Conservation (phyloP, 2,888 invertebrate genomes). For the Augochlorella aurata region DNA sequence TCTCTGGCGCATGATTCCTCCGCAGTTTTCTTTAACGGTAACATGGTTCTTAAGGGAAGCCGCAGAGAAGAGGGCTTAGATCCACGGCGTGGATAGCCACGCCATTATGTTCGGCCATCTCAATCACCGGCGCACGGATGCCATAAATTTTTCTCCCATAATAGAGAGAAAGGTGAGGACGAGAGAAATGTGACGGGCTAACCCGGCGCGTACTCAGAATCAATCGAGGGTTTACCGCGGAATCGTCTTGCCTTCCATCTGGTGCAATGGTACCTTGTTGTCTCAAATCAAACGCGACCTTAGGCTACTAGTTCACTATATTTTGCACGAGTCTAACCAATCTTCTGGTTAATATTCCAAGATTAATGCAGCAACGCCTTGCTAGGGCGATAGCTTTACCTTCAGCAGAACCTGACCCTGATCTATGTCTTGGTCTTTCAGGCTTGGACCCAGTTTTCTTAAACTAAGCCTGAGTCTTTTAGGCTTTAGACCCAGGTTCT, state of each 20-base stretch:
- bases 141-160: slow-evolving; percentile 74
- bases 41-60: not conserved
- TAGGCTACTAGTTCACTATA: too few species aligned
- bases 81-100: slow-evolving; percentile 67
- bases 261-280: not conserved
- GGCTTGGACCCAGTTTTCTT: too few species aligned
- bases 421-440: too few species aligned
- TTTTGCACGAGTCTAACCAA: too few species aligned
- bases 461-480: too few species aligned
- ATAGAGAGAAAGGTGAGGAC: slow-evolving; percentile 64
- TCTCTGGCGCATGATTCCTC: not conserved
- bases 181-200: slow-evolving; percentile 24
- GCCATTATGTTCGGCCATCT: slow-evolving; percentile 77
- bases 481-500: too few species aligned
- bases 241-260: not conserved
- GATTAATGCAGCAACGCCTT: too few species aligned
- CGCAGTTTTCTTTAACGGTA: slow-evolving; percentile 1
- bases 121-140: slow-evolving; percentile 74
- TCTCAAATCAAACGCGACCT: not conserved
- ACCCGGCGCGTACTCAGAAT: slow-evolving; percentile 53
- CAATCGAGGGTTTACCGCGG: slow-evolving; percentile 11
- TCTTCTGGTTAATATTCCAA: too few species aligned
- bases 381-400: too few species aligned
- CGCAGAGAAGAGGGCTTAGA: not conserved
- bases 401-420: too few species aligned